Base-by-base conservation (phyloP, 1,140 invertebrate genomes). In the Nephotettix cincticeps region DNA sequence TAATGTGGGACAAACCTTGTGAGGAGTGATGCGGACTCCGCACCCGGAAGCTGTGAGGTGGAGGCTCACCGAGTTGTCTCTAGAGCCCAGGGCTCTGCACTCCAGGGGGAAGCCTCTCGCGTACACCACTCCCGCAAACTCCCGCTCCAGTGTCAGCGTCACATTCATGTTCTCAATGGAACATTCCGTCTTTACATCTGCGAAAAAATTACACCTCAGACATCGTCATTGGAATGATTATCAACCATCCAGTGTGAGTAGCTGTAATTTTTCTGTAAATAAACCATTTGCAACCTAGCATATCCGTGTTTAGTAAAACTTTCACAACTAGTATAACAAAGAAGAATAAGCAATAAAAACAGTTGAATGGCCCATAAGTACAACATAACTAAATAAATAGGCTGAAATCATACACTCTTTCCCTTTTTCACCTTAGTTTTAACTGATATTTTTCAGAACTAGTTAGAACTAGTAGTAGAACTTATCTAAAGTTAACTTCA, bases 41-140 rank as follows among this genome's bases (percentile, higher is more conserved):
- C 70, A 71, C 14, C 70, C 65, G 4, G 70, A 71, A 0, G 63
- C 51, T n/a, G 63, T 30, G 14, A 71, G 29, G 30, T 30, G 30
- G 2, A 71, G 29, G 1, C 43, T 28, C 30, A 71, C 47, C 13
- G 27, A 56, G 32, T 32, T 67, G 11, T 67, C 64, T 17, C 51
- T 21, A 1, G 45, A 25, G 11, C 70, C 70, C 0, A 71, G 32
- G 1, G 45, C 32, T 17, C 70, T 25, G 25, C 70, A 71, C 45
- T 71, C 70, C 28, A 71, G 28, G 21, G 70, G 70, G 43, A 71
- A 71, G 6, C 70, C 70, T 67, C 32, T 32, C 0, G 70, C 70
- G 66, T 71, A 67, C 11, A 71, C 30, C 21, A 67, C 63, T 13
- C 70, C 70, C 21, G 51, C 47, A 45, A 71, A 71, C 43, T 67